Conservation (phyloP, 2,797 vertebrate genomes). For the Falco naumanni region DNA sequence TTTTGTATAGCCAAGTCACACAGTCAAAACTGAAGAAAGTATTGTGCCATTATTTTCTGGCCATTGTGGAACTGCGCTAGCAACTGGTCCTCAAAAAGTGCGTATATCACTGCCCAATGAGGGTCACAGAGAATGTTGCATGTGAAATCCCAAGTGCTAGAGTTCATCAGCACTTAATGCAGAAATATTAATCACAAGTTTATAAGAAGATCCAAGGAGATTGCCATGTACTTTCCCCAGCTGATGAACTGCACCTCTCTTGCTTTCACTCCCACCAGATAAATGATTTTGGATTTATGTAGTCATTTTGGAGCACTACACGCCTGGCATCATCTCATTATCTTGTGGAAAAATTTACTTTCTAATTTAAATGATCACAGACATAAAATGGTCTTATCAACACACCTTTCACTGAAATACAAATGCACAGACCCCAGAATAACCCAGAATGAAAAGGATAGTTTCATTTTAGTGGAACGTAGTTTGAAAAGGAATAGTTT, state of each 20-base stretch:
- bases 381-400: neutral
- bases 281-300: neutral
- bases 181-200: neutral
- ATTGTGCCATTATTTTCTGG: neutral
- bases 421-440: neutral
- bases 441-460: neutral
- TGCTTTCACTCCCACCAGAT: neutral
- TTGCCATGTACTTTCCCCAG: neutral
- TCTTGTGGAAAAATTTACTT: neutral
- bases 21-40: neutral
- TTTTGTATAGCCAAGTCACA: neutral
- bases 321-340: neutral
- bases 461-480: neutral
- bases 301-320: neutral
- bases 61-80: rapidly evolving
- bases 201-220: neutral
- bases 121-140: neutral
- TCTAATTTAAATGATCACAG: neutral
- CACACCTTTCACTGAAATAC: neutral
- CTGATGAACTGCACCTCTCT: neutral
- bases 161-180: neutral
- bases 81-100: neutral
- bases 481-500: neutral
- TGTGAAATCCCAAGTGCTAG: neutral
- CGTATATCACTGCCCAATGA: neutral